phyloP scores from a whole-genome alignment of 2,797 vertebrate species.

The Neosilurus mollespiculum region DNA sequence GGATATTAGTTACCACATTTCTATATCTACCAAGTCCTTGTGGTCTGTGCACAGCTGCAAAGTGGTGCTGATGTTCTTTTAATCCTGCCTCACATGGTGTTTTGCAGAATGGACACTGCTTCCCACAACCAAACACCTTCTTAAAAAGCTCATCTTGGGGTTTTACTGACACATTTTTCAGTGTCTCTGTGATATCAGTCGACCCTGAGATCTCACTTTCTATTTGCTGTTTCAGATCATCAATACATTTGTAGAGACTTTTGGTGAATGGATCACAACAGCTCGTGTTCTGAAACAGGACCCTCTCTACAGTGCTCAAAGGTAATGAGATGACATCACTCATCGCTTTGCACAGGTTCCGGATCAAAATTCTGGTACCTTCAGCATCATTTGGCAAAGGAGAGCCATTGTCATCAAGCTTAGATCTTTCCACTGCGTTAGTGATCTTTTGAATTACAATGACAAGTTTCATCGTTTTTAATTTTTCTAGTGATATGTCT shows the following conservation, averaged over 20 bases:
- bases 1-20: rapidly evolving
- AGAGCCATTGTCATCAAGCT: constrained; percentile 13
- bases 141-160: constrained; percentile 65
- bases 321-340: constrained; percentile 55
- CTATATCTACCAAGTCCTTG: background rate
- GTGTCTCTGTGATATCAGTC: constrained; percentile 15
- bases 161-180: constrained; percentile 52
- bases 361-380: constrained; percentile 50
- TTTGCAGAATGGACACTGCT: constrained; percentile 69
- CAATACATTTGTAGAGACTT: background rate
- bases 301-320: constrained; percentile 28
- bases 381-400: constrained; percentile 39
- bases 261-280: constrained; percentile 1
- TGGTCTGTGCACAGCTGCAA: constrained; percentile 60
- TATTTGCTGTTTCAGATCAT: background rate
- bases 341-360: constrained; percentile 49
- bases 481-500: constrained; percentile 27
- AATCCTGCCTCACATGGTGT: constrained; percentile 65
- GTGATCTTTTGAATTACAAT: constrained; percentile 27
- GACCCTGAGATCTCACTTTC: background rate
- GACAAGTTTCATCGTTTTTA: constrained; percentile 50
- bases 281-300: constrained; percentile 24
- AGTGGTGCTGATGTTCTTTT: constrained; percentile 57
- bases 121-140: constrained; percentile 66
- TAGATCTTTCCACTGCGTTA: constrained; percentile 23